Evolutionary conservation across 2,797 vertebrate genomes (phyloP).

Genomic region (Tokudaia tokunoshimensis): DNA sequence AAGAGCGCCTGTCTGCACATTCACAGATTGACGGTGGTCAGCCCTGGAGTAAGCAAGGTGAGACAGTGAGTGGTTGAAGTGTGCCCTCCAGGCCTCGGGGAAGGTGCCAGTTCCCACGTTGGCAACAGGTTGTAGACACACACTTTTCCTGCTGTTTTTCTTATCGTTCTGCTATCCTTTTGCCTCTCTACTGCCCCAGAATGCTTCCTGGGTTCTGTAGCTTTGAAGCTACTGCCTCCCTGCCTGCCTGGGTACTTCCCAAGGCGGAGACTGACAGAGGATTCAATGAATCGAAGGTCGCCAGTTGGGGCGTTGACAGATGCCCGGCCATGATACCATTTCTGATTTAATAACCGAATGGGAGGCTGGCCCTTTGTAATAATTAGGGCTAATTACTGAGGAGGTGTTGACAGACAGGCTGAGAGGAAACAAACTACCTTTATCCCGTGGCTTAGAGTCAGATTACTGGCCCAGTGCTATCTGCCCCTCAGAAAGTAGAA

Average conservation of each 20-base stretch:
- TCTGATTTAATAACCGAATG: slow-evolving; percentile 99
- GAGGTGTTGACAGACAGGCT: slow-evolving; percentile 99
- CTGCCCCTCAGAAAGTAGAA: slow-evolving; percentile 96
- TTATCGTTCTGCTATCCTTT: not conserved
- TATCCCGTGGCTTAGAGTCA: slow-evolving; percentile 99
- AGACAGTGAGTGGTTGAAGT: not conserved
- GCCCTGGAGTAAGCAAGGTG: not conserved
- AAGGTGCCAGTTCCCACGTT: not conserved
- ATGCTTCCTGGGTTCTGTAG: slow-evolving; percentile 88
- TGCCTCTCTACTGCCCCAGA: slow-evolving; percentile 85
- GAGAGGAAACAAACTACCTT: slow-evolving; percentile 99
- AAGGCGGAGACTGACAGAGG: slow-evolving; percentile 94
- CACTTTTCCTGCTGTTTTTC: not conserved
- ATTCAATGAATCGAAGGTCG: slow-evolving; percentile 99
- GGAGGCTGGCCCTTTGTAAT: slow-evolving; percentile 99
- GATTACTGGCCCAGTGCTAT: slow-evolving; percentile 99
- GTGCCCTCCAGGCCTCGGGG: not conserved
- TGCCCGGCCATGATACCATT: slow-evolving; percentile 95
- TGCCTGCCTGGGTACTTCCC: slow-evolving; percentile 89
- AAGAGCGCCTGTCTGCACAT: not conserved
- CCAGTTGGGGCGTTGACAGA: slow-evolving; percentile 97
- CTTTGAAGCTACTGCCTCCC: slow-evolving; percentile 96
- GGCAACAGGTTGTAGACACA: not conserved
- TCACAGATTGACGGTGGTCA: not conserved
- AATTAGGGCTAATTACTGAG: slow-evolving; percentile 99